Evolutionary conservation across 2,797 vertebrate genomes (phyloP).

Genomic region (Karalla daura): DNA sequence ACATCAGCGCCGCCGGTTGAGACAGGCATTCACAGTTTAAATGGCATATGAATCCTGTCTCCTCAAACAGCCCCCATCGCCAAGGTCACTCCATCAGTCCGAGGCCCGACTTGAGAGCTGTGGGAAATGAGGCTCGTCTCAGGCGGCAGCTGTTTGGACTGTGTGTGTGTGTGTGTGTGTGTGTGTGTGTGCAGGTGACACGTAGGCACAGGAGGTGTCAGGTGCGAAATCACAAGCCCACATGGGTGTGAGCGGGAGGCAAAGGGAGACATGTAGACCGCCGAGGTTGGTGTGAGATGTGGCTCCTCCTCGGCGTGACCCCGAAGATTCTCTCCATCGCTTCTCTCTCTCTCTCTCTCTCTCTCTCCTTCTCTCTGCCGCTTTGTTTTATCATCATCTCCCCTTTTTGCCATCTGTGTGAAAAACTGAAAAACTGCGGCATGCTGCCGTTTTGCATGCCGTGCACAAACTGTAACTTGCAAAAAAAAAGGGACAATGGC

Average conservation of each 20-base stretch:
- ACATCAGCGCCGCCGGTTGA: conserved; percentile 31
- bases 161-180: conserved; percentile 21
- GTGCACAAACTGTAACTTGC: conserved; percentile 17
- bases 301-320: conserved; percentile 15
- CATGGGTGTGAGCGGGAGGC: conserved; percentile 58
- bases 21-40: conserved; percentile 47
- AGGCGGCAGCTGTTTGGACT: conserved; percentile 58
- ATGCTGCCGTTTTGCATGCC: conserved; percentile 45
- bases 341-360: too few relatives aligned
- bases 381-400: conserved; percentile 26
- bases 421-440: conserved; percentile 5
- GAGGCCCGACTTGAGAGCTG: conserved; percentile 49
- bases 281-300: conserved; percentile 28
- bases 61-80: conserved; percentile 21
- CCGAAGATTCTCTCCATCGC: conserved; percentile 28
- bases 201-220: conserved; percentile 66
- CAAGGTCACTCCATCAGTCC: conserved; percentile 60
- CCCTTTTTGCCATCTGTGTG: conserved; percentile 21
- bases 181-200: conserved; percentile 54
- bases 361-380: too few relatives aligned
- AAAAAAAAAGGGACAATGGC: too few relatives aligned
- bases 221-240: conserved; percentile 66
- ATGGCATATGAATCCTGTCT: conserved; percentile 15
- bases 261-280: conserved; percentile 31
- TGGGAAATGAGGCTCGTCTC: conserved; percentile 49